Base-by-base conservation (phyloP, 2,797 vertebrate genomes). In the Lophius americanus region DNA sequence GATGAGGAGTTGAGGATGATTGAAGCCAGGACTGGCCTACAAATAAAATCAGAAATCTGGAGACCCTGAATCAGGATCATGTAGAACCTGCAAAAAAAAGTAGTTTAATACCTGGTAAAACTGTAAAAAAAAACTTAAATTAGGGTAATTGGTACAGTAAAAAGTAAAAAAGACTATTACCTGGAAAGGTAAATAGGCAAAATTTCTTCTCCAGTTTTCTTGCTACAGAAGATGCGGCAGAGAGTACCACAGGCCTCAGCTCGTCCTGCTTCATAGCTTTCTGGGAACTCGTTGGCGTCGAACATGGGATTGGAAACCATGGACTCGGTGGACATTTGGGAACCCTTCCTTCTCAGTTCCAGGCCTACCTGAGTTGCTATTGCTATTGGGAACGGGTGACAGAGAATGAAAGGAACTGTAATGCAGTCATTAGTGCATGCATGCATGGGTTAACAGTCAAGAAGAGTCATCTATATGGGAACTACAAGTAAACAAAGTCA, bases 61-160 rank as follows among this genome's bases (percentile, higher is more conserved):
- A 98, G 95, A 88, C 97, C 96, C 92, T 98, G 97, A 93, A 98
- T 97, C 91, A 98, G 94, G 90, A 97, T 95, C 96, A 98, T 98
- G 93, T 98, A 98, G 94, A 98, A 98, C 92, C 97, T 98, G 87
- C 63, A 83, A 32, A 49, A 32, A 58, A 5, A 73, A 3, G 7
- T 3, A 50, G 4, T 33, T 49, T 37, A 12, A 1, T 11, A 54
- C 9, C 5, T 36, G 37, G 64, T 9, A 35, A 53, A 11, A 12
- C 5, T 2, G 13, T 7, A 0, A 7, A 32, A 72, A 5, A 39
- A 47, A 42, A 68, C 38, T 3, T 5, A 5, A 38, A 39, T 43
- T 8, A 42, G 2, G 62, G 13, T 44, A 47, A n/a, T n/a, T 51
- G 14, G 12, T 9, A 38, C 58, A 3, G 35, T 14, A 37, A 3